These are phyloP conservation scores for Dermolepida albohirtum DNA, from an alignment of 2,888 invertebrate species.

Conservation along the genomic window DNA sequence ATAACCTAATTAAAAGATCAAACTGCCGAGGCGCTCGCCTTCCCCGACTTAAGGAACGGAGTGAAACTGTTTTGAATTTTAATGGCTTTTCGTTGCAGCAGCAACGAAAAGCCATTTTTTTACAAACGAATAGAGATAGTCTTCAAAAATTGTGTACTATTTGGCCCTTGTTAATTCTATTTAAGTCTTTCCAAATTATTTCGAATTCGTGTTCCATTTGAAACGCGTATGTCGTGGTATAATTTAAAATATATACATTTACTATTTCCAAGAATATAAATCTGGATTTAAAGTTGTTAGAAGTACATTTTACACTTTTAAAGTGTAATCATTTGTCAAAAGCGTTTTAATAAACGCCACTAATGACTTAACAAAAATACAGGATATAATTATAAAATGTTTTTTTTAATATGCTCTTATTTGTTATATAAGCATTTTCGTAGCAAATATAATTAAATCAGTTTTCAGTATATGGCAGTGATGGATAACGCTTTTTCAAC, in stretches of 20 bases:
- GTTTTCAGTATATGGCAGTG: too few species aligned
- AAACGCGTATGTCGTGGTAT: neutral
- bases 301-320: too few species aligned
- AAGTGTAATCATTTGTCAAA: too few species aligned
- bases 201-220: slow-evolving; percentile 7
- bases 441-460: too few species aligned
- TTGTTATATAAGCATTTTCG: slow-evolving; percentile 1
- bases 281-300: too few species aligned
- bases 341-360: too few species aligned
- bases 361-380: neutral
- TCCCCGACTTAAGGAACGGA: slow-evolving; percentile 13
- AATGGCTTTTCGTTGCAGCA: slow-evolving; percentile 49
- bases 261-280: neutral
- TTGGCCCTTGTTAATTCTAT: slow-evolving; percentile 17
- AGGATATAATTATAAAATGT: slow-evolving; percentile 2
- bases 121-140: too few species aligned
- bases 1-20: slow-evolving; percentile 27
- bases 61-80: slow-evolving; percentile 49
- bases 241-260: neutral
- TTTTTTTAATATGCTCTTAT: slow-evolving; percentile 2
- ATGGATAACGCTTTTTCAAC: too few species aligned
- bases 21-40: slow-evolving; percentile 13
- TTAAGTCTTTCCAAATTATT: neutral
- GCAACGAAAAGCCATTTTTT: slow-evolving; percentile 16
- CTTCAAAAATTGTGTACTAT: slow-evolving; percentile 7